These are phyloP conservation scores for Macroglossus sobrinus DNA, from an alignment of 2,113 vertebrate genomes.

Conservation along the genomic window DNA sequence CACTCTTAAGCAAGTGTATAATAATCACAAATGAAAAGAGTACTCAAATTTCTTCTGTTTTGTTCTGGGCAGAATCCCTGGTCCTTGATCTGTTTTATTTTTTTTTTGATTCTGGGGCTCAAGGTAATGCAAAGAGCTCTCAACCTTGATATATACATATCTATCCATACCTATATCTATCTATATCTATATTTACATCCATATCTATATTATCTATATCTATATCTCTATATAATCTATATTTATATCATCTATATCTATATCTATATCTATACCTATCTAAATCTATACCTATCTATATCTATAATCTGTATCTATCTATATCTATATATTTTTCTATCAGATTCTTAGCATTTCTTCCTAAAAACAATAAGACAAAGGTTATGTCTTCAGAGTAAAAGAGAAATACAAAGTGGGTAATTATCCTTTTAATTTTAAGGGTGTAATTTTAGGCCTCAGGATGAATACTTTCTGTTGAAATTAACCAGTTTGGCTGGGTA, in stretches of 20 bases:
- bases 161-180: too few species aligned
- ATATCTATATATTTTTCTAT: neutral
- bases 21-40: neutral
- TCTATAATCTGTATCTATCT: too few species aligned
- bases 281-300: too few species aligned
- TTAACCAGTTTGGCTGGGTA: constrained; percentile 30
- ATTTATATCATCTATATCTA: too few species aligned
- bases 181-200: too few species aligned
- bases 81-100: neutral
- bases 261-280: too few species aligned
- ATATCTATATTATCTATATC: too few species aligned
- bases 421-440: constrained; percentile 69
- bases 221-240: too few species aligned
- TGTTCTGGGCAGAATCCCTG: neutral
- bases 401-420: constrained; percentile 50
- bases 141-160: neutral
- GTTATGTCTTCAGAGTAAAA: constrained; percentile 51
- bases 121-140: neutral
- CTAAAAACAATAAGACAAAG: constrained; percentile 40
- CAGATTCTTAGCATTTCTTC: constrained; percentile 45
- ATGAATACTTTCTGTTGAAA: constrained; percentile 47
- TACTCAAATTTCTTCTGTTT: neutral
- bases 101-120: neutral
- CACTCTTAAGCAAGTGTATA: neutral
- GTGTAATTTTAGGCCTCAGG: constrained; percentile 51